Base-by-base conservation (phyloP, 2,888 invertebrate genomes). In the Mayetiola destructor region DNA sequence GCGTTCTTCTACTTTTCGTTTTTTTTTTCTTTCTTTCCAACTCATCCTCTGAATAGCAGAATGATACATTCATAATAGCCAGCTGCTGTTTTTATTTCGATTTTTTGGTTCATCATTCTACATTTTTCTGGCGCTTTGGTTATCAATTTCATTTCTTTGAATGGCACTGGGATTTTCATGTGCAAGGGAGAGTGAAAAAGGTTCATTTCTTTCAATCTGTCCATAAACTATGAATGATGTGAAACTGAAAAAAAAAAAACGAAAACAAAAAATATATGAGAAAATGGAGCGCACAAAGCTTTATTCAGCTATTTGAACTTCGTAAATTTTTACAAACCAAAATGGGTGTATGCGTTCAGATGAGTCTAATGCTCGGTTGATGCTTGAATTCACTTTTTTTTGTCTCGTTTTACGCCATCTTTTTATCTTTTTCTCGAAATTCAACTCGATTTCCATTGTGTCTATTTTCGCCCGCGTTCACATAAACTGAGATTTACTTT, bases 61-160 rank as follows among this genome's bases (percentile, higher is more conserved):
- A n/a, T n/a, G n/a, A n/a, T n/a, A n/a, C n/a, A n/a, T n/a, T n/a
- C n/a, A n/a, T n/a, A n/a, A n/a, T n/a, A n/a, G n/a, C n/a, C n/a
- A n/a, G n/a, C n/a, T n/a, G n/a, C n/a, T n/a, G n/a, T n/a, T n/a
- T n/a, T n/a, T 27, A 48, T 27, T 48, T 48, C 27, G 29, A 48
- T 48, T 48, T 27, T 9, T 48, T 48, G 27, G 48, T 48, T 48
- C 16, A 27, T 48, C 48, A 48, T 48, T 48, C 27, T 48, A 23
- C 48, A 48, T 48, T 48, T 48, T 16, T 4, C n/a, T 48, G 23
- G 48, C 48, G 48, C 27, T 48, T 27, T 48, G 48, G n/a, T 48
- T 48, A 48, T 48, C 48, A 48, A 48, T 48, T 48, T 48, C 42
- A 10, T 21, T 4, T 27, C n/a, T 23, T 27, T 48, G 29, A n/a